A percentile compares a stretch with the other conserved stretches of the same genome.
Conservation (phyloP, 2,797 vertebrate species). For the Typhlichthys eigenmanni region DNA sequence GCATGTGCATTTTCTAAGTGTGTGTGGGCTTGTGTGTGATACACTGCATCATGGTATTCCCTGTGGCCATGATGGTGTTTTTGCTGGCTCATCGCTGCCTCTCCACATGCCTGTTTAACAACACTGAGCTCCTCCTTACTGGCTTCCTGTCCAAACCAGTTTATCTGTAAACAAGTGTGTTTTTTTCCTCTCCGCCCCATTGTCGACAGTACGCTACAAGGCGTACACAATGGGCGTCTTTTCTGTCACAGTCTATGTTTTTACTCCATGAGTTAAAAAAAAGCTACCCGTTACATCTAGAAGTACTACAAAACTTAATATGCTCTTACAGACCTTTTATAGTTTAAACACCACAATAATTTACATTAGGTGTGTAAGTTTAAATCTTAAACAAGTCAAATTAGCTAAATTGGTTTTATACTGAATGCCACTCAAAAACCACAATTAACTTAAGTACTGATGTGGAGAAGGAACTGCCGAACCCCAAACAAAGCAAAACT, state of each 20-base stretch:
- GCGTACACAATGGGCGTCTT: constrained; percentile 67
- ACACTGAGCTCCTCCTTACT: constrained; percentile 76
- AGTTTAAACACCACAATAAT: constrained; percentile 4
- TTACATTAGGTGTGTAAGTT: neutral
- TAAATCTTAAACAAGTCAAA: neutral
- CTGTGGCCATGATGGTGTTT: constrained; percentile 67
- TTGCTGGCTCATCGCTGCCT: constrained; percentile 75
- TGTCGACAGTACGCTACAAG: constrained; percentile 75
- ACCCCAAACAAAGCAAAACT: constrained; percentile 14
- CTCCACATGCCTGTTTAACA: constrained; percentile 77
- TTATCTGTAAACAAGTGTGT: constrained; percentile 82
- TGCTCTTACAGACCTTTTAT: neutral
- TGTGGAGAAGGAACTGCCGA: neutral
- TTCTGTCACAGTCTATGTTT: constrained; percentile 60
- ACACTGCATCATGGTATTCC: constrained; percentile 59
- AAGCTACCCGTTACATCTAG: constrained; percentile 25
- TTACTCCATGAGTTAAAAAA: constrained; percentile 35
- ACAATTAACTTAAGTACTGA: neutral
- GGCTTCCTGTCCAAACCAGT: constrained; percentile 82
- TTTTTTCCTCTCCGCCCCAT: constrained; percentile 73
- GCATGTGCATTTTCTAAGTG: constrained; percentile 1
- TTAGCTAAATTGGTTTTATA: neutral
- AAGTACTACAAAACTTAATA: neutral
- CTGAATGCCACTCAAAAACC: neutral
- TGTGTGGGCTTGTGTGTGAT: constrained; percentile 32